Percentiles rank a stretch among this genome's conserved stretches.
These are phyloP conservation scores for Monoplex corrugatus DNA, from an alignment of 2,888 invertebrate species.

Conservation along the genomic window DNA sequence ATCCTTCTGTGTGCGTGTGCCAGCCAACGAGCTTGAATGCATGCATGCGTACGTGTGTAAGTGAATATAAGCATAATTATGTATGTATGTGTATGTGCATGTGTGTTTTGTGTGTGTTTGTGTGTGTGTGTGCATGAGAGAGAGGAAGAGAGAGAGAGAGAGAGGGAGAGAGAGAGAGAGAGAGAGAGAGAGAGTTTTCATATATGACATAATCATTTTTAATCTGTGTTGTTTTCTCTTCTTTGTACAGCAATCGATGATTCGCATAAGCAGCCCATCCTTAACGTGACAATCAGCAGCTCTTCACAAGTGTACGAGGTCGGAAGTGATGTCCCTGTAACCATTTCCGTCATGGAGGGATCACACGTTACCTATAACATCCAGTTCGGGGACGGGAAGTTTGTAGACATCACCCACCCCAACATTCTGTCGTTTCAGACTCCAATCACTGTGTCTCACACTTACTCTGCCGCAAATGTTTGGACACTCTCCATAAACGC, in stretches of 20 bases:
- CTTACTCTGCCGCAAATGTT: constrained; percentile 55
- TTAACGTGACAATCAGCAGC: constrained; percentile 50
- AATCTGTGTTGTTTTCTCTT: neutral
- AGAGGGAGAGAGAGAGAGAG: no score
- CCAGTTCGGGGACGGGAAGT: constrained; percentile 63
- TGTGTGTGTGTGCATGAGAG: no score
- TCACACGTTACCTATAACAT: constrained; percentile 64
- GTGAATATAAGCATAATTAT: no score
- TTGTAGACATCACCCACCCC: constrained; percentile 42
- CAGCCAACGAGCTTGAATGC: no score
- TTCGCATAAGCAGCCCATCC: constrained; percentile 60
- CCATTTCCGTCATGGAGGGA: constrained; percentile 59
- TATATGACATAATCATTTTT: no score
- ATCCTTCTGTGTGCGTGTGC: no score
- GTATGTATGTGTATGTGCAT: no score
- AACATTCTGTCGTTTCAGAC: constrained; percentile 60
- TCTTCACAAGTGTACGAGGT: constrained; percentile 51
- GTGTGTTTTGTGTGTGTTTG: no score
- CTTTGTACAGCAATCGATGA: constrained; percentile 62
- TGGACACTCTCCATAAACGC: constrained; percentile 59
- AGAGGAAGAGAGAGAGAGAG: no score
- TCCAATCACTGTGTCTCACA: constrained; percentile 56
- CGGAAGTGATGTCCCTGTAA: constrained; percentile 55
- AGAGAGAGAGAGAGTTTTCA: no score
- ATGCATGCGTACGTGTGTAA: no score